Evolutionary conservation across 2,797 vertebrate genomes (phyloP).

Genomic region (Peromyscus melanophrys): DNA sequence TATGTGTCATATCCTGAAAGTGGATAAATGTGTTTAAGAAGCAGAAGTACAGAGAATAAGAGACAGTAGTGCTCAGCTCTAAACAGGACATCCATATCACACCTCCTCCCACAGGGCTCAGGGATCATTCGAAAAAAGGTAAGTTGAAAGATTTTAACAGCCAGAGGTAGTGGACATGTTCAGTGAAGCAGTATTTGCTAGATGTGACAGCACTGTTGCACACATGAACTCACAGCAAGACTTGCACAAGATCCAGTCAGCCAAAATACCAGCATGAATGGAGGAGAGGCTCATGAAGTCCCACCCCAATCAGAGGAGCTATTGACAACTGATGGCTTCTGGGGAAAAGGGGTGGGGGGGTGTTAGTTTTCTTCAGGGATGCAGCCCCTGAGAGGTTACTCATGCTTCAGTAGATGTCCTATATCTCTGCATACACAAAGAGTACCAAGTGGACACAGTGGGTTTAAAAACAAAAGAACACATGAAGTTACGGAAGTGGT

Average conservation of each 20-base stretch:
- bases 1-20: background rate
- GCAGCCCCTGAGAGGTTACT: background rate
- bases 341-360: background rate
- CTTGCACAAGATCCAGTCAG: background rate
- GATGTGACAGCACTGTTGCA: background rate
- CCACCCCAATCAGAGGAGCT: background rate
- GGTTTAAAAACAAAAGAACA: background rate
- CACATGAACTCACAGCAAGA: background rate
- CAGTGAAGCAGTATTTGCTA: background rate
- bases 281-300: background rate
- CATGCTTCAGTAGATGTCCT: background rate
- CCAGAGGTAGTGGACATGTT: background rate
- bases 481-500: background rate
- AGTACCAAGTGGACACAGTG: background rate
- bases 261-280: background rate
- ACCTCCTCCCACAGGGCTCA: background rate
- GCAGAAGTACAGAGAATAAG: background rate
- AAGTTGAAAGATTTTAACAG: background rate
- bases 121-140: background rate
- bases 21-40: constrained; percentile 32
- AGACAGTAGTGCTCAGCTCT: background rate
- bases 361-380: background rate
- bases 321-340: background rate
- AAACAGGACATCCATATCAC: background rate
- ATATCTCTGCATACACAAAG: background rate